Evolutionary conservation across 2,113 vertebrate species (phyloP).

Genomic region (Stercorarius parasiticus): DNA sequence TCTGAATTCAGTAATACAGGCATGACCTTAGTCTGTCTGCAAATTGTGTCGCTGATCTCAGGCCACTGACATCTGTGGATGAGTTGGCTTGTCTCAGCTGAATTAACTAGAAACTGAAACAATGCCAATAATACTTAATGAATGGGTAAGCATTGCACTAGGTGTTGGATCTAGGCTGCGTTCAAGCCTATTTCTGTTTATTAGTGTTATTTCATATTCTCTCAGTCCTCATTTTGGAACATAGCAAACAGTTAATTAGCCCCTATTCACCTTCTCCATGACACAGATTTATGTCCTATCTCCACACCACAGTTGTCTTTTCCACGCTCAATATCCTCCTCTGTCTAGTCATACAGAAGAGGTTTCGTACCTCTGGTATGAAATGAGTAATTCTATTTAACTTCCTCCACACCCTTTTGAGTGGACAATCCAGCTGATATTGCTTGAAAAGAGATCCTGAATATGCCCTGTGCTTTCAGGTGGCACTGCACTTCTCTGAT

Average conservation of each 20-base stretch:
- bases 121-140: not conserved
- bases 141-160: not conserved
- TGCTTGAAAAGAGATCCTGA: not conserved
- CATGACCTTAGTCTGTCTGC: not conserved
- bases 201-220: not conserved
- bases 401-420: not conserved
- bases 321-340: not conserved
- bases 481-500: not conserved
- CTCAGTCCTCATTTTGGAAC: not conserved
- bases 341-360: not conserved
- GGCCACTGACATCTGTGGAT: not conserved
- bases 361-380: not conserved
- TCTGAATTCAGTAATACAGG: not conserved
- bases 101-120: not conserved
- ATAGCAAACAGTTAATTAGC: not conserved
- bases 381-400: not conserved
- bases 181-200: not conserved
- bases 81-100: not conserved
- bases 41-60: not conserved
- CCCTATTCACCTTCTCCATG: not conserved
- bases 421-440: not conserved
- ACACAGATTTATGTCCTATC: not conserved
- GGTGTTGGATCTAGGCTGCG: accelerated
- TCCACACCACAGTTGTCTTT: not conserved
- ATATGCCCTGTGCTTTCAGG: not conserved